Base-by-base conservation (phyloP, 2,888 invertebrate species). In the Orthosia gothica region DNA sequence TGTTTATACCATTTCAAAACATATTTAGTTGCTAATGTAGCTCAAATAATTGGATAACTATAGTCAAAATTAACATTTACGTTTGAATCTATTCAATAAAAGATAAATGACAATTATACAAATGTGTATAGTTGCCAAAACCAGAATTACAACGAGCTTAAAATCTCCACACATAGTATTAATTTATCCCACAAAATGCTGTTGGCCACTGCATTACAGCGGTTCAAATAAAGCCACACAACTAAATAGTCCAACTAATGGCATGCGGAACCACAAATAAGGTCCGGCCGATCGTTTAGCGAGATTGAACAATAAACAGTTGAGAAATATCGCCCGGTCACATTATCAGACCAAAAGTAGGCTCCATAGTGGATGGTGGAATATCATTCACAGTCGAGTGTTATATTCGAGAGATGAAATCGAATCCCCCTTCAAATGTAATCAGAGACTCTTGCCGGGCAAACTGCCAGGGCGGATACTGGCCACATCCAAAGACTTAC, bases 391-490 rank as follows among this genome's bases (percentile, higher is more conserved):
- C 72, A 82, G n/a, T 55, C 54, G 74, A 81, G 87, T 82, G 84
- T 85, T 83, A 85, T 82, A 83, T 82, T 83, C 76, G 81, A 83
- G 81, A 79, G 83, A 90, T 87, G 90, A 86, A 87, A 89, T 89
- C 86, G 81, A 84, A 87, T 83, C 79, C 84, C 72, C 74, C 77
- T 85, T 87, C 82, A 76, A 88, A 87, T 89, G 89, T 91, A 89
- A 91, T 91, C 91, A 87, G 88, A 88, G 76, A 74, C 66, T 79
- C 58, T 82, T 59, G 68, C 50, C 74, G 88, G 91, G 91, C 90
- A 82, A 18, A 47, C 61, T 84, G 91, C 91, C 91, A 90, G 74
- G 75, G 65, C 74, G 76, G 67, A 78, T 84, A 87, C 82, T 79
- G 66, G 79, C 80, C 79, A 76, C 77, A 76, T 82, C 55, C 74